A percentile compares a stretch with the other conserved stretches of the same genome.
phyloP scores from a whole-genome alignment of 2,888 invertebrate species.

The Mythimna impura region DNA sequence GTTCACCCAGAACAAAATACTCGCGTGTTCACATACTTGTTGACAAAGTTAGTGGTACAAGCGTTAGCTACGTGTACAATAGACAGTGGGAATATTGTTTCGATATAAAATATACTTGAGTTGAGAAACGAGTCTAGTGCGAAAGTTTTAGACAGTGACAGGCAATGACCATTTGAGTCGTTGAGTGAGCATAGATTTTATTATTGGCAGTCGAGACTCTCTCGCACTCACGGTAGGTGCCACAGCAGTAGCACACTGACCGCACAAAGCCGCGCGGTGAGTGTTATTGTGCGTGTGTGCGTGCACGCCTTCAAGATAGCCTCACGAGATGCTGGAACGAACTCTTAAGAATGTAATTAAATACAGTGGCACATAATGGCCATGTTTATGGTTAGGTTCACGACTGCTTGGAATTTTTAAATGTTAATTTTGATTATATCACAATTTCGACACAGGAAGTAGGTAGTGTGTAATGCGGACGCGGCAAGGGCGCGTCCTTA shows the following conservation, averaged over 20 bases:
- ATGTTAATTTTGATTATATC: slow-evolving; percentile 26
- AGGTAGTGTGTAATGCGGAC: slow-evolving; percentile 39
- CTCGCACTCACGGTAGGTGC: not conserved
- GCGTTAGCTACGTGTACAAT: not conserved
- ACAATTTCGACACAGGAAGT: slow-evolving; percentile 55
- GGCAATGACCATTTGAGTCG: not conserved
- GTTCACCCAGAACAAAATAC: not conserved
- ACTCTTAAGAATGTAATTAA: slow-evolving; percentile 6
- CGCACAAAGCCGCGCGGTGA: not conserved
- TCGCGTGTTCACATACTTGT: not conserved
- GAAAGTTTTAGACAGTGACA: not conserved
- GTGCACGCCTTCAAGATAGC: not conserved
- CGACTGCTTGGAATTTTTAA: slow-evolving; percentile 3
- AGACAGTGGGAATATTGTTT: not conserved
- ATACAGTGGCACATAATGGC: not conserved
- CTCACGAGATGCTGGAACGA: slow-evolving; percentile 22
- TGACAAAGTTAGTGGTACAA: not conserved
- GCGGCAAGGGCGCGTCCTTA: slow-evolving; percentile 62
- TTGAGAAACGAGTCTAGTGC: slow-evolving; percentile 36
- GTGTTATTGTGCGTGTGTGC: not conserved
- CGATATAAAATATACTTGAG: not conserved
- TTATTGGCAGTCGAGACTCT: slow-evolving; percentile 1
- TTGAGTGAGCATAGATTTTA: not conserved
- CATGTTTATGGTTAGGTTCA: slow-evolving; percentile 9
- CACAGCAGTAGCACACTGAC: not conserved